Evolutionary conservation across 2,888 invertebrate species (phyloP), one percentile per base, ranked within the genome.

Genomic region (Mythimna albipuncta): DNA sequence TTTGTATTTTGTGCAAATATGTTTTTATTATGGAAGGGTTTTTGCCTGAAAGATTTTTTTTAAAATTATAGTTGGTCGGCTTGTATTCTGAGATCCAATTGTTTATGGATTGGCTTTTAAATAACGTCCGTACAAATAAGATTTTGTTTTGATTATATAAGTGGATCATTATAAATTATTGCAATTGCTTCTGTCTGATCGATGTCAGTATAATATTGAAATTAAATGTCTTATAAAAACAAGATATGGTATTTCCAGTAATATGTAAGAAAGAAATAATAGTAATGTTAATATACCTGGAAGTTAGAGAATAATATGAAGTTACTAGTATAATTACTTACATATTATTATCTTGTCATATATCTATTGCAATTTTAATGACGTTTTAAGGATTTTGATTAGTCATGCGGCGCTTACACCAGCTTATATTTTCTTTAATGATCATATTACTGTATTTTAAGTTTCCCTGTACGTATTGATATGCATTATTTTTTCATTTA

Each of bases 211-310:
- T 21, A 68, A 72, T 57, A 26, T 52, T 35, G 16, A 58, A 44
- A 11, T 59, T 72, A 47, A 55, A 11, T 64, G 16, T 52, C 10
- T 67, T 61, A n/a, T 65, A 62, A 73, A 55, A 72, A 70, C 55
- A 74, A 64, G 32, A 44, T 72, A 44, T 62, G 62, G 67, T 72
- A 74, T 81, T 83, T 69, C 77, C 66, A 77, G 26, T 35, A 68
- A 63, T 69, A 57, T 10, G 21, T 4, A 57, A 38, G 41, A 69
- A 65, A 69, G 21, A 80, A 54, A 47, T 69, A 58, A 61, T 62
- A 74, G 55, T 66, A 69, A 75, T 77, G 55, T 52, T 47, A 66
- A 72, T 82, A 61, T 69, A 82, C 70, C 73, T 74, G 74, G 74
- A 82, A 79, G 58, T 62, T 47, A n/a, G 19, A 61, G 16, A 62